Percentiles rank a stretch among this genome's conserved stretches.
Evolutionary conservation across 2,797 vertebrate genomes (phyloP).

Genomic region (Chelmon rostratus): DNA sequence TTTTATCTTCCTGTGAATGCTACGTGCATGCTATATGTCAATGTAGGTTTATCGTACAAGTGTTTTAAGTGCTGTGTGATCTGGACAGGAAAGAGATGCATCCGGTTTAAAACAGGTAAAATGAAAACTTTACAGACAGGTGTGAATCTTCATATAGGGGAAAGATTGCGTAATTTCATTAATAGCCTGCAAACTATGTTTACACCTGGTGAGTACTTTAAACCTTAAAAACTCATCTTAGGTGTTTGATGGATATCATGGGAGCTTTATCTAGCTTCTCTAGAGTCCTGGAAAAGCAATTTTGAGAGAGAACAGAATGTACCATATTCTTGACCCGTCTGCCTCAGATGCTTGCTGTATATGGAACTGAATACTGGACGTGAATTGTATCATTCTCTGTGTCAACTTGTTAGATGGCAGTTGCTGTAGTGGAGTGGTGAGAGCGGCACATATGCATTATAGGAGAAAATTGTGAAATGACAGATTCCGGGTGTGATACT

Average conservation of each 20-base stretch:
- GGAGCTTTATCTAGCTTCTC: slow-evolving; percentile 60
- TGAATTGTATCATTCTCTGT: slow-evolving; percentile 84
- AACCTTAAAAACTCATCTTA: slow-evolving; percentile 48
- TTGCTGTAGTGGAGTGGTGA: slow-evolving; percentile 86
- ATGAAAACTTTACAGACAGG: slow-evolving; percentile 13
- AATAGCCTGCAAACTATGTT: slow-evolving; percentile 20
- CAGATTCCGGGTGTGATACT: slow-evolving; percentile 90
- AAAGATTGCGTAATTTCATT: slow-evolving; percentile 40
- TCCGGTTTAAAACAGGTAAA: slow-evolving; percentile 4
- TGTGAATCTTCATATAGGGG: slow-evolving; percentile 6
- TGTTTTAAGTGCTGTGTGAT: not conserved
- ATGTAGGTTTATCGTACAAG: not conserved
- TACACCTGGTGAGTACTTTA: slow-evolving; percentile 36
- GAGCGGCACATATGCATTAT: slow-evolving; percentile 90
- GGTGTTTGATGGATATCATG: slow-evolving; percentile 57
- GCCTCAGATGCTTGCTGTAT: slow-evolving; percentile 82
- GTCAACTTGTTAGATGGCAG: slow-evolving; percentile 87
- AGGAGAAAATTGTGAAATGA: slow-evolving; percentile 90
- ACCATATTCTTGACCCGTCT: slow-evolving; percentile 86
- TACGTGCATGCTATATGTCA: not conserved
- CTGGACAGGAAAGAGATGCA: not conserved
- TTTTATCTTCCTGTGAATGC: not conserved
- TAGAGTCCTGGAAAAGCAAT: slow-evolving; percentile 68
- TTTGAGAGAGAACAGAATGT: slow-evolving; percentile 85
- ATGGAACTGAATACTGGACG: slow-evolving; percentile 85